Conservation (phyloP, 2,888 invertebrate genomes). For the Thereva unica region DNA sequence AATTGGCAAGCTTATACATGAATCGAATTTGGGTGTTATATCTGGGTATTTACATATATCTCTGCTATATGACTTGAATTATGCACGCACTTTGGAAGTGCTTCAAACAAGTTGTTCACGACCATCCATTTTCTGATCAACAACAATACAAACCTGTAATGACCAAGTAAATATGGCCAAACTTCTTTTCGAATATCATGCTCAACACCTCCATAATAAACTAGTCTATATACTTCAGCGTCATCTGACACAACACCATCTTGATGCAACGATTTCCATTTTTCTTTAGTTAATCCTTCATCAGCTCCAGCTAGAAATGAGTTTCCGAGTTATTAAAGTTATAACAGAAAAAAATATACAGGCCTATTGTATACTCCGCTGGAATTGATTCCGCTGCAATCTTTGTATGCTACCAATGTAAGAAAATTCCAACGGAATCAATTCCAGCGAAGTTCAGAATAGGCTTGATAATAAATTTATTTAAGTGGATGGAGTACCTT, state of each 20-base stretch:
- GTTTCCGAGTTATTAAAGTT: not conserved
- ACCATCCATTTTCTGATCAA: not conserved
- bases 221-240: slow-evolving; percentile 77
- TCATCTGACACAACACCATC: slow-evolving; percentile 67
- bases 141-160: slow-evolving; percentile 64
- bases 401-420: too few species aligned
- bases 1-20: too few species aligned
- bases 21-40: too few species aligned
- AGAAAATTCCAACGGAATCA: too few species aligned
- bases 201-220: slow-evolving; percentile 86
- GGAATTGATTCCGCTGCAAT: too few species aligned
- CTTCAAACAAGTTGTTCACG: too few species aligned
- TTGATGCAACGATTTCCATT: slow-evolving; percentile 71
- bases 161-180: slow-evolving; percentile 88
- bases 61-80: too few species aligned
- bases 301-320: slow-evolving; percentile 62
- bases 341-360: slow-evolving; percentile 1
- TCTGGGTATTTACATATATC: too few species aligned
- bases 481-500: slow-evolving; percentile 55
- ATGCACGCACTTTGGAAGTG: too few species aligned
- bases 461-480: slow-evolving; percentile 1
- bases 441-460: too few species aligned
- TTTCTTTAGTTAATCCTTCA: slow-evolving; percentile 73
- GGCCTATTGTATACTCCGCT: too few species aligned
- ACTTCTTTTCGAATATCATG: slow-evolving; percentile 77